These are phyloP conservation scores for Simalia tracyae DNA, from an alignment of 2,797 vertebrate genomes.

Conservation along the genomic window DNA sequence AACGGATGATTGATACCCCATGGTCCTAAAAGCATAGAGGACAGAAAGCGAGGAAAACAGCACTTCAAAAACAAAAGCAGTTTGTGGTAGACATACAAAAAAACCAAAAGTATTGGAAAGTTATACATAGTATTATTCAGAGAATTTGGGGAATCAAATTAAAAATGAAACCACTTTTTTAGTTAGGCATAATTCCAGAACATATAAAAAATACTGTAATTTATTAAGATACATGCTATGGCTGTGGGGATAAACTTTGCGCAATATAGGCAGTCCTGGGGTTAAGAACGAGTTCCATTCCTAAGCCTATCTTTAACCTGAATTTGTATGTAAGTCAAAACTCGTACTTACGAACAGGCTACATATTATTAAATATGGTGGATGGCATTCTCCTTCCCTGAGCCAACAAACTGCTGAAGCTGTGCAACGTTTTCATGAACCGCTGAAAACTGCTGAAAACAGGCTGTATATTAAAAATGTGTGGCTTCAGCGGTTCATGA, in stretches of 20 bases:
- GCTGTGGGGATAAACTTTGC: not conserved
- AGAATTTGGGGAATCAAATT: not conserved
- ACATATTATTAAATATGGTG: too few species aligned
- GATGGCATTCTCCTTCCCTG: too few species aligned
- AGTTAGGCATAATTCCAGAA: not conserved
- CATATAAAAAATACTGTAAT: not conserved
- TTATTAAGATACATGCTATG: not conserved
- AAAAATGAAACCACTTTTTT: not conserved
- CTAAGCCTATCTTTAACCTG: too few species aligned
- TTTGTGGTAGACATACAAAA: not conserved
- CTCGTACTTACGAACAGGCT: too few species aligned
- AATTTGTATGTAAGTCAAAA: too few species aligned
- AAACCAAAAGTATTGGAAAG: not conserved
- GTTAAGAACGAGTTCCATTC: too few species aligned
- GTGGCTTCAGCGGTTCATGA: too few species aligned
- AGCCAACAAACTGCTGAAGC: too few species aligned
- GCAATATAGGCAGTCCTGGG: not conserved
- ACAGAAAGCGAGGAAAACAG: not conserved
- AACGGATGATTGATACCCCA: not conserved
- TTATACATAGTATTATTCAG: not conserved
- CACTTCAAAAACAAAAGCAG: not conserved
- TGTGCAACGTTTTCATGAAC: too few species aligned
- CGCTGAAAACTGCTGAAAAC: too few species aligned
- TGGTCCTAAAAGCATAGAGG: not conserved
- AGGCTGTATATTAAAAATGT: too few species aligned